Conservation (phyloP, 2,113 vertebrate species). For the Crotalus horridus region DNA sequence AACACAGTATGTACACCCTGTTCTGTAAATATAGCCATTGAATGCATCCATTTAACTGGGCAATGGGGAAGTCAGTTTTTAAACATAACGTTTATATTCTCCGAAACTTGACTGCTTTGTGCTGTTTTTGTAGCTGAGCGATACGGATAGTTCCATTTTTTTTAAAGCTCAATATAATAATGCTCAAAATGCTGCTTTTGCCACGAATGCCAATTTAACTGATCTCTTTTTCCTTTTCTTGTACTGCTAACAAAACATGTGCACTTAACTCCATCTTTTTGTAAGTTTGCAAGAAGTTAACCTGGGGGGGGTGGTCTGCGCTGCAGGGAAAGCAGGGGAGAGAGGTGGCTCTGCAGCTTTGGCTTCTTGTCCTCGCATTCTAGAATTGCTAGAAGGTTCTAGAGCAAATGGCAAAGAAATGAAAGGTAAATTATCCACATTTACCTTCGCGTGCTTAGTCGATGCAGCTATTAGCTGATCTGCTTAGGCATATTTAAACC, state of each 20-base stretch:
- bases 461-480: constrained; percentile 40
- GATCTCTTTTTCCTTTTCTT: constrained; percentile 53
- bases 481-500: constrained; percentile 54
- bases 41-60: neutral
- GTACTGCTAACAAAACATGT: constrained; percentile 51
- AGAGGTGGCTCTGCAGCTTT: constrained; percentile 4
- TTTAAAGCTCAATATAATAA: constrained; percentile 6
- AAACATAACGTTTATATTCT: rapidly evolving
- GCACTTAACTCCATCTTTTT: constrained; percentile 28
- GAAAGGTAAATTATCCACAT: constrained; percentile 26
- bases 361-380: constrained; percentile 16
- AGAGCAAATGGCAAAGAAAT: constrained; percentile 34
- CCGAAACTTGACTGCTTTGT: neutral
- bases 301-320: neutral
- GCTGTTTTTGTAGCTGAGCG: neutral
- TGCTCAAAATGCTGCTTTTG: constrained; percentile 1
- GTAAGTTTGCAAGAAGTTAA: constrained; percentile 30
- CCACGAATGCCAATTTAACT: constrained; percentile 39
- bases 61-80: rapidly evolving
- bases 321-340: constrained; percentile 21
- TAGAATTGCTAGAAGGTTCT: neutral
- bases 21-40: no score
- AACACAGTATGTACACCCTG: neutral
- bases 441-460: constrained; percentile 47
- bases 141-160: neutral